phyloP scores from a whole-genome alignment of 2,888 invertebrate species.

The Odontomyia ornata region DNA sequence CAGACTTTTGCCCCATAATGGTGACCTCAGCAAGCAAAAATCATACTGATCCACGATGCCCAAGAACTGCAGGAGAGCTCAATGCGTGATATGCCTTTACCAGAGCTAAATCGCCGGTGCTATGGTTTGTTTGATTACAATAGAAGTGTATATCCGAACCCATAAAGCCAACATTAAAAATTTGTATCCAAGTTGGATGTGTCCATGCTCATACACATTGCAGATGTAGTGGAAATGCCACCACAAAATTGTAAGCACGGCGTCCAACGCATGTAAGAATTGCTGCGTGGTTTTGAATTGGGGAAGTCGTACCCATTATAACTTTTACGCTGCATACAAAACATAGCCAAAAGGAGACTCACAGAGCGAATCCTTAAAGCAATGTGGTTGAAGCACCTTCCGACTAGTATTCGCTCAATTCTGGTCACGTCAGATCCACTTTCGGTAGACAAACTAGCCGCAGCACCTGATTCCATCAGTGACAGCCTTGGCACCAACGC shows the following conservation, averaged over 20 bases:
- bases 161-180: neutral
- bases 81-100: neutral
- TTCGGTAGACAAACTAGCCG: neutral
- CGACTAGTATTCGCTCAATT: neutral
- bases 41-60: neutral
- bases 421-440: neutral
- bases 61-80: neutral
- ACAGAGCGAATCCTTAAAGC: neutral
- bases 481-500: neutral
- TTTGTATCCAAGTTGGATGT: neutral
- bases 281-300: no score
- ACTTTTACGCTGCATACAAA: neutral
- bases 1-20: neutral
- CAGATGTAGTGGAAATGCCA: no score
- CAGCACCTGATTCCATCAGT: neutral
- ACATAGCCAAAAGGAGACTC: neutral
- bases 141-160: neutral
- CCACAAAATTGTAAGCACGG: no score
- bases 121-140: neutral
- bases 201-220: no score
- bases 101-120: neutral
- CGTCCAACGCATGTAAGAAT: no score
- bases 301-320: no score
- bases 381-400: neutral
- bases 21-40: neutral